These are phyloP conservation scores for Cosmopolites sordidus DNA, from an alignment of 2,888 invertebrate genomes.

Conservation along the genomic window DNA sequence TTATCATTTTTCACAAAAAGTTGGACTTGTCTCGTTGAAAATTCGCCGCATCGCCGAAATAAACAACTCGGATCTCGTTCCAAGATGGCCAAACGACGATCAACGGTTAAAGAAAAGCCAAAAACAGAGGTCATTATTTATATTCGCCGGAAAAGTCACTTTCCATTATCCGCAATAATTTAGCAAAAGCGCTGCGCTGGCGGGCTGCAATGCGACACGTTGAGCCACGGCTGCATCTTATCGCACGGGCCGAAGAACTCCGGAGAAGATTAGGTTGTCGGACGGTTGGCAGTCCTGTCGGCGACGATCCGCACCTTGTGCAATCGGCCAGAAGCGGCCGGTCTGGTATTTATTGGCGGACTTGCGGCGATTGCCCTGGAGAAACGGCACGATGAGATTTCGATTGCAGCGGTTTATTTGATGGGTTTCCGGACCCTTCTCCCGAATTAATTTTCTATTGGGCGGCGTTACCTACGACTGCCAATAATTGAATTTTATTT, in stretches of 20 bases:
- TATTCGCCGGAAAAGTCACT: slow-evolving; percentile 15
- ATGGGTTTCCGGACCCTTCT: no score
- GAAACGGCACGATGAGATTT: no score
- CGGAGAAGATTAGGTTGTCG: slow-evolving; percentile 22
- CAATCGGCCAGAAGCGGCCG: slow-evolving; percentile 21
- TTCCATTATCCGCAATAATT: slow-evolving; percentile 23
- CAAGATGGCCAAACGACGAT: neutral
- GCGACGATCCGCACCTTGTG: slow-evolving; percentile 17
- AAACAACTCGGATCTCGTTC: no score
- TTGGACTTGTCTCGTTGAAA: no score
- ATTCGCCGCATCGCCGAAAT: no score
- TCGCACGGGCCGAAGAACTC: slow-evolving; percentile 24
- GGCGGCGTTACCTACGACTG: no score
- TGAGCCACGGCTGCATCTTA: slow-evolving; percentile 43
- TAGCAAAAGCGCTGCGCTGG: slow-evolving; percentile 34
- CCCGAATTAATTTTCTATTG: no score
- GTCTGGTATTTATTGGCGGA: slow-evolving; percentile 19
- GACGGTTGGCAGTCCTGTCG: slow-evolving; percentile 19
- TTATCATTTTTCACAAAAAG: no score
- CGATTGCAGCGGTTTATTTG: no score
- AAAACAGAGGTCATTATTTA: slow-evolving; percentile 9
- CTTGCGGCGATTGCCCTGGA: slow-evolving; percentile 18
- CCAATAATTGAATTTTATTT: no score
- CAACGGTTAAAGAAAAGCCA: slow-evolving; percentile 1
- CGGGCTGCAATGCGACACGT: slow-evolving; percentile 45